Conservation (phyloP, 2,113 vertebrate genomes). For the Podarcis muralis region DNA sequence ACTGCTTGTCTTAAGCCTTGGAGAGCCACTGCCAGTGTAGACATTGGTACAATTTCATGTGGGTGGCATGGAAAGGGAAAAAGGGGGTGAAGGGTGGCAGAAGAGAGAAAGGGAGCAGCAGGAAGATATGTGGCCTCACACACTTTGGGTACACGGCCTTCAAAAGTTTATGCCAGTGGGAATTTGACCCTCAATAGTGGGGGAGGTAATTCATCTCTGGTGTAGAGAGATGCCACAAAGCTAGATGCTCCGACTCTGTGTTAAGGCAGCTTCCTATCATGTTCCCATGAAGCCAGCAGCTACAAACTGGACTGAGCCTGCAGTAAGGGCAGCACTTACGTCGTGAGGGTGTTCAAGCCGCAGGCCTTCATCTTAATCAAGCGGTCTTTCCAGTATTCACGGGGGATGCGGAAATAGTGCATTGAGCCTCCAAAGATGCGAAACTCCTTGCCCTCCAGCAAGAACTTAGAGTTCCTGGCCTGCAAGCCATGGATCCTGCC, state of each 20-base stretch:
- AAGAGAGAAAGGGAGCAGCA: no score
- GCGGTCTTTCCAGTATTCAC: conserved; percentile 91
- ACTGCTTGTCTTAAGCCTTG: neutral
- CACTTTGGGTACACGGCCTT: no score
- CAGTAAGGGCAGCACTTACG: conserved; percentile 72
- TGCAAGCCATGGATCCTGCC: conserved; percentile 74
- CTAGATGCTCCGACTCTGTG: neutral
- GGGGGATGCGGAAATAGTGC: conserved; percentile 89
- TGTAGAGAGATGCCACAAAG: neutral
- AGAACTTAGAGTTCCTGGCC: conserved; percentile 79
- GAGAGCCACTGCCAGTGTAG: neutral
- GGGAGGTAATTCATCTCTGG: no score
- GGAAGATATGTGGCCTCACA: no score
- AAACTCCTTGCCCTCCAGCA: conserved; percentile 76
- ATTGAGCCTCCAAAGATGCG: conserved; percentile 86
- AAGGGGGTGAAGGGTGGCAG: no score
- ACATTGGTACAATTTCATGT: no score
- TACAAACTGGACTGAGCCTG: neutral
- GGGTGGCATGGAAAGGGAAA: no score
- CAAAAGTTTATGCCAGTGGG: no score
- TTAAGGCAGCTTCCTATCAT: neutral
- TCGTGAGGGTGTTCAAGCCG: conserved; percentile 92
- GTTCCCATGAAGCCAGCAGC: neutral
- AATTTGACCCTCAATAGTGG: no score
- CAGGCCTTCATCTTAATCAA: conserved; percentile 92